Base-by-base conservation (phyloP, 2,888 invertebrate species). In the Paralinhomoeus sp. region DNA sequence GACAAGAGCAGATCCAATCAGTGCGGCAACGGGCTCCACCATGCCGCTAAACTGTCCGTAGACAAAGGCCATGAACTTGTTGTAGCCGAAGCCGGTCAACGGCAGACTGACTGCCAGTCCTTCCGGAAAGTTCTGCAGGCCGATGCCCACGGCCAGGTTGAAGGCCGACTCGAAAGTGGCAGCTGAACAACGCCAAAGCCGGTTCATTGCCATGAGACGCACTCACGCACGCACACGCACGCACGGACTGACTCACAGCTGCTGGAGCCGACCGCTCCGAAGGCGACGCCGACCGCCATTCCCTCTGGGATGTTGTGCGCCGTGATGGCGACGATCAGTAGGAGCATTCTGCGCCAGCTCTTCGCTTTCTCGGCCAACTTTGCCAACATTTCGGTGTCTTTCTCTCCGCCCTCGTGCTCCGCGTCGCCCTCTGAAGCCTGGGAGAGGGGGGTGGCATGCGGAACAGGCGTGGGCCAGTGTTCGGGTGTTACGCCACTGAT, bases 1-100 rank as follows among this genome's bases (percentile, higher is more conserved):
- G n/a, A n/a, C n/a, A n/a, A n/a, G n/a, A n/a, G 31, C 31, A 7
- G 31, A 7, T 31, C 89, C 78, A 48, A 89, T 65, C 37, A 91
- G 73, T 1, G 89, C 91, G 54, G 87, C 85, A 51, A 91, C 73
- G 0, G 89, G 89, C 64, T 91, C 91, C 41, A 91, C 89, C 81
- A 89, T 82, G 41, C 91, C 91, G 49, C 84, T 85, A 47, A 91
- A 68, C 68, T 91, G 89, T 2, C 91, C 91, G 64, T 84, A 89
- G 78, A 80, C 80, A 22, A 46, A 46, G 18, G 33, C 34, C 3
- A 2, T 20, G 36, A 17, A 24, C 17, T 45, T 76, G 41, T 84
- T 84, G 68, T 87, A 82, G 39, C 91, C 91, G 34, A 85, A 81
- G 0, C 84, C 85, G 59, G 83, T 78, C 38, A 91, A 70, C 0